Evolutionary conservation across 1,140 invertebrate species (phyloP), one percentile per base, ranked within the genome.

Genomic region (Acromyrmex charruanus): DNA sequence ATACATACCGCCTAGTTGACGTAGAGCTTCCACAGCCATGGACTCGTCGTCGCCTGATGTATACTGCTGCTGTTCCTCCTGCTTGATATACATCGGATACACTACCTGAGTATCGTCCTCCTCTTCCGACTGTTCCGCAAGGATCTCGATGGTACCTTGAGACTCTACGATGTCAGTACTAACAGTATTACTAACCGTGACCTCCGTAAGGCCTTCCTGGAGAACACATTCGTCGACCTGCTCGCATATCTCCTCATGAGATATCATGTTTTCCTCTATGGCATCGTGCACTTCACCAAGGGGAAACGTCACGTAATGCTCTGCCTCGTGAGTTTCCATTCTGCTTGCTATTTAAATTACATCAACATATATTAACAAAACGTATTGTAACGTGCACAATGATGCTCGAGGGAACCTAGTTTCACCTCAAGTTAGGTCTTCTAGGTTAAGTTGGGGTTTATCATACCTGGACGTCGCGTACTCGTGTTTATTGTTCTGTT

Each of bases 1-100:
- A 85, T 94, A 95, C 93, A 95, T 95, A n/a, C 95, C 94, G 5
- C 95, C 95, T 0, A 96, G 86, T 79, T 96, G 95, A 12, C 95
- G 91, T 1, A 96, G 75, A 0, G 95, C 95, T 91, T 96, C 95
- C 0, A 96, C 95, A 49, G 95, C 95, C 94, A 96, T 95, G 0
- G 94, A 95, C 55, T 95, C 95, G 31, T 95, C 94, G 69, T 95
- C 95, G 0, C 93, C 94, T 1, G 94, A 95, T 2, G 93, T 95
- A 21, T 93, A 93, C 49, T 92, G 92, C 6, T 92, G 90, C 49
- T 89, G 89, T 55, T 93, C 90, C 77, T 95, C 93, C 58, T 94
- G 75, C 65, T 95, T 95, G 35, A 94, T 92, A 10, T 94, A 94
- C 84, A 95, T 92, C 4, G 94, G 92, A 80, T 94, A 93, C 7